Base-by-base conservation (phyloP, 1,140 invertebrate genomes). In the Daktulosphaira vitifoliae region DNA sequence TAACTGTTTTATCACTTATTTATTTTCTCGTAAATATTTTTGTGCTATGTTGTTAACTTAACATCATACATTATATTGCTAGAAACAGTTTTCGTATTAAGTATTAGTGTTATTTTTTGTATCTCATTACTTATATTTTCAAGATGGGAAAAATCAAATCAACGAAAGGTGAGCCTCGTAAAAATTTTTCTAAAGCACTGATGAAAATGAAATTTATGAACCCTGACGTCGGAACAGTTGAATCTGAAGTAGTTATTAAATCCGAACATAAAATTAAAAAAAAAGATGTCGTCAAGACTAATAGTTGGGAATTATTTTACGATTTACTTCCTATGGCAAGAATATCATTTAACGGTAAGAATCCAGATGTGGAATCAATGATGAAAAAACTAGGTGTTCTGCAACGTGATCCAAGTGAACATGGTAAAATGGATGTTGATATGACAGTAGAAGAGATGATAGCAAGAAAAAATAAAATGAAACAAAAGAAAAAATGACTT, bases 141-240 rank as follows among this genome's bases (percentile, higher is more conserved):
- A 33, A 33, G 11, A 62, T 62, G 56, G 56, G 42, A 18, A 62
- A 62, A 46, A 2, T 33, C 13, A 46, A n/a, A 16, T 22, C 33
- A n/a, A 33, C 25, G 0, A 62, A 62, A 13, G 15, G 11, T 11
- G 56, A 62, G 13, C 42, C 56, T n/a, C 56, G 44, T 22, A 62
- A 62, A 33, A 48, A n/a, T 5, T 62, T 62, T 29, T 62, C 56
- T 1, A 62, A 62, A 16, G 13, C 56, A 0, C 29, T 62, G n/a
- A 48, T 62, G 42, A 62, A 62, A 33, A 62, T 62, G 56, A 62
- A 62, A 8, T 62, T 62, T 20, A 62, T 62, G 56, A 62, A 62
- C 23, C 56, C 56, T 2, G 42, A 26, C 20, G 26, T 48, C 4
- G 25, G 18, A 23, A 20, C 23, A 2, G 18, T 16, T 0, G 56